Conservation (phyloP, 2,113 vertebrate genomes). For the Cyanistes caeruleus region DNA sequence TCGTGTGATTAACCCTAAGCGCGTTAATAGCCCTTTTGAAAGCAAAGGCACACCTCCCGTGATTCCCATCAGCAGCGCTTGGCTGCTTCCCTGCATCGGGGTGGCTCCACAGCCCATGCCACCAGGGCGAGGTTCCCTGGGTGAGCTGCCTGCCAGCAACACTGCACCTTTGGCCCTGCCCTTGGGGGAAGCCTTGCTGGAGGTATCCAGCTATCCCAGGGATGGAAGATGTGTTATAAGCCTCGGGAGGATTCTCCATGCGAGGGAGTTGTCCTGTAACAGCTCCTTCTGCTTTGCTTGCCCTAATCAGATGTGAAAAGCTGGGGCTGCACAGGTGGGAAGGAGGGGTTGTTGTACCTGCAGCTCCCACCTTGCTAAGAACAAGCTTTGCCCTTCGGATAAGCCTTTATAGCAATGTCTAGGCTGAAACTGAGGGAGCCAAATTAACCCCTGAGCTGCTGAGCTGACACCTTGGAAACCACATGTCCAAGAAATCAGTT, state of each 20-base stretch:
- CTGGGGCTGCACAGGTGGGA: not conserved
- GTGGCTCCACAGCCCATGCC: accelerated
- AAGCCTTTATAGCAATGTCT: not conserved
- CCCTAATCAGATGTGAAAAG: not conserved
- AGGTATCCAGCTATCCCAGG: not conserved
- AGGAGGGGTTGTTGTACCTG: not conserved
- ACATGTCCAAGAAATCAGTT: not conserved
- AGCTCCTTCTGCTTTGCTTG: not conserved
- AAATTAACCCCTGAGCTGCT: not conserved
- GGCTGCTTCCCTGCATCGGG: not conserved
- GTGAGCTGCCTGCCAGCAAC: not conserved
- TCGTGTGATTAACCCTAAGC: not conserved
- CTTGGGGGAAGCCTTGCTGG: not conserved
- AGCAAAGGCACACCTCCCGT: not conserved
- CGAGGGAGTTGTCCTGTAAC: not conserved
- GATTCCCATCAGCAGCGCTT: not conserved
- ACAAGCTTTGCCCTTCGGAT: not conserved
- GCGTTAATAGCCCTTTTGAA: not conserved
- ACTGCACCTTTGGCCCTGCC: not conserved
- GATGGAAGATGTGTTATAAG: not conserved
- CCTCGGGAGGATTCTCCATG: not conserved
- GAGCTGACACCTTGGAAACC: not conserved
- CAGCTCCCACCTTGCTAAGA: not conserved
- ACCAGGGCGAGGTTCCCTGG: not conserved
- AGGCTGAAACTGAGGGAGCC: not conserved